These are phyloP conservation scores for Agriopis leucophaearia DNA, from an alignment of 2,888 invertebrate genomes.

Conservation along the genomic window DNA sequence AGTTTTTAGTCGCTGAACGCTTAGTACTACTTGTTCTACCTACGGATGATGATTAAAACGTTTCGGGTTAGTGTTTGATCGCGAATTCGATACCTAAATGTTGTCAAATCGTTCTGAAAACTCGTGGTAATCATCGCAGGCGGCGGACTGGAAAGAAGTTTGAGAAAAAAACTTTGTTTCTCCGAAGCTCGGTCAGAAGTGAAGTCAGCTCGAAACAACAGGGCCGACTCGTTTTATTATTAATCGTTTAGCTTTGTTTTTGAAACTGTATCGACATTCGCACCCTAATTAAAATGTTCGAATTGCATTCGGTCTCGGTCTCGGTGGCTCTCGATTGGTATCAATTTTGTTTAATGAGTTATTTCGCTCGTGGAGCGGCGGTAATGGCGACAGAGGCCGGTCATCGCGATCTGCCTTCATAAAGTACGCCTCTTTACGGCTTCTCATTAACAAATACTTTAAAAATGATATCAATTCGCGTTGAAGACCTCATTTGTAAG, in stretches of 20 bases:
- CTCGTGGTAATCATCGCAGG: constrained; percentile 58
- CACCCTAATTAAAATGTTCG: constrained; percentile 81
- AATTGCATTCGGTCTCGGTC: constrained; percentile 69
- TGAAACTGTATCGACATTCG: constrained; percentile 62
- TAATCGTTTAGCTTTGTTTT: constrained; percentile 34
- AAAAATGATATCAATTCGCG: constrained; percentile 30
- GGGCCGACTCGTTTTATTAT: constrained; percentile 28
- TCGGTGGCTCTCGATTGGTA: constrained; percentile 73
- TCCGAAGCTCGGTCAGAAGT: constrained; percentile 55
- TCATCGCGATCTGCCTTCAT: constrained; percentile 45
- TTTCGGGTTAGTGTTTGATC: constrained; percentile 45
- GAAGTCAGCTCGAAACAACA: constrained; percentile 43
- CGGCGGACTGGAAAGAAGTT: constrained; percentile 63
- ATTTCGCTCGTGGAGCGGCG: constrained; percentile 62
- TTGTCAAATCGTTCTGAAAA: constrained; percentile 58
- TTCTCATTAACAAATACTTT: constrained; percentile 42
- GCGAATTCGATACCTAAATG: constrained; percentile 49
- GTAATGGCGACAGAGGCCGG: constrained; percentile 47
- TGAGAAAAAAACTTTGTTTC: constrained; percentile 62
- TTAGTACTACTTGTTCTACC: constrained; percentile 50
- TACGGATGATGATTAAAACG: constrained; percentile 57
- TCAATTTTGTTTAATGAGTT: constrained; percentile 83
- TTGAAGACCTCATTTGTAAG: constrained; percentile 33
- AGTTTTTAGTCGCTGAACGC: constrained; percentile 53
- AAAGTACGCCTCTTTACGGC: constrained; percentile 43